Base-by-base conservation (phyloP, 2,797 vertebrate species). In the Lutjanus argentimaculatus region DNA sequence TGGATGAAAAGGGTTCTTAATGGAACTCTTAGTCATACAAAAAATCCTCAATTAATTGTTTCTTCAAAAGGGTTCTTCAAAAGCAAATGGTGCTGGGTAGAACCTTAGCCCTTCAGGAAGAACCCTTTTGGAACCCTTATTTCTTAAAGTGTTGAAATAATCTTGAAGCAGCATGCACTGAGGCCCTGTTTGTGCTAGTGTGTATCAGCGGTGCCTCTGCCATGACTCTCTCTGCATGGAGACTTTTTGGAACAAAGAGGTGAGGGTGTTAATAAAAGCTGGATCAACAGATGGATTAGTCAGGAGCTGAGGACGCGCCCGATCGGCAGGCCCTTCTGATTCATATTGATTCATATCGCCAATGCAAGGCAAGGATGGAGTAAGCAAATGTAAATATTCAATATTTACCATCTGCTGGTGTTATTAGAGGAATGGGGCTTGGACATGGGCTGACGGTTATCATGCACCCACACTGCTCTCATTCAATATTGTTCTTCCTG, bases 371-470 rank as follows among this genome's bases (percentile, higher is more conserved):
- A 89, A 93, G 91, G 89, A 92, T 77, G 86, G 90, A 91, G 93
- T 94, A 95, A 94, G 95, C 93, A 95, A 95, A 94, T 96, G 94
- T 94, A 96, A 95, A 96, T 96, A 95, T 96, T 95, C 91, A 96
- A 96, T 96, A 96, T 96, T 96, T 95, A 95, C 95, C 85, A 89
- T 94, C 74, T 77, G 86, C 89, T 88, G 86, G 45, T 93, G 95
- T 96, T 96, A 96, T 96, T 95, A 93, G 92, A 96, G 86, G 85
- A 89, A 81, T n/a, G 90, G 75, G 89, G 90, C 80, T 90, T 73
- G 91, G 94, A 93, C 92, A 86, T 63, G 87, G 89, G 86, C 86
- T 63, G 88, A 73, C 72, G 45, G 91, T 88, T 94, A 89, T 87
- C 82, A 67, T 79, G 83, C 79, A 67, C 71, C 89, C 81, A 86